These are phyloP conservation scores for Acronicta psi DNA, from an alignment of 2,888 invertebrate species.

Conservation along the genomic window DNA sequence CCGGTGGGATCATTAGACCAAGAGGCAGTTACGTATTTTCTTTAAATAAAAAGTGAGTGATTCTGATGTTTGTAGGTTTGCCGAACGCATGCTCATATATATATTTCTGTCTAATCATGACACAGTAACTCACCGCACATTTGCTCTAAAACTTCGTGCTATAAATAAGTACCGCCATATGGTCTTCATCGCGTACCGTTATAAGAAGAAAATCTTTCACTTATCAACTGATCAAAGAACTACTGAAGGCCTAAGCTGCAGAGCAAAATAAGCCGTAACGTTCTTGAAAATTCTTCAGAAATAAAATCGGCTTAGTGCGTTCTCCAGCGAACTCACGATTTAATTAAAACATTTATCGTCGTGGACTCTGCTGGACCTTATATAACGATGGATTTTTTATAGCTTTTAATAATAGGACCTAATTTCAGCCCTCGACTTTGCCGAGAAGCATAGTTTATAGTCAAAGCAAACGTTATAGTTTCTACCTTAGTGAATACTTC, in stretches of 20 bases:
- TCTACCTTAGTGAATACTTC: no score
- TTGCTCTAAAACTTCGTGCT: slow-evolving; percentile 23
- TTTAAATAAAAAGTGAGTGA: background rate
- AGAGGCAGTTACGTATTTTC: background rate
- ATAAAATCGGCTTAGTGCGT: background rate
- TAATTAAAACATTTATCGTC: background rate
- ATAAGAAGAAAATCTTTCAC: slow-evolving; percentile 14
- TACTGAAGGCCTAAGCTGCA: background rate
- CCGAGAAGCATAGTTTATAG: no score
- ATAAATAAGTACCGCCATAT: slow-evolving; percentile 31
- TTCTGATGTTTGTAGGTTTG: background rate
- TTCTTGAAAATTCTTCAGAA: slow-evolving; percentile 9
- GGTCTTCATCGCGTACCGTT: slow-evolving; percentile 10
- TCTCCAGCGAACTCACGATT: background rate
- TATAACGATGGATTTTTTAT: no score
- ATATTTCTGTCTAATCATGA: slow-evolving; percentile 2
- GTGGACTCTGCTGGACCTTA: no score
- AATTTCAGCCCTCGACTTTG: no score
- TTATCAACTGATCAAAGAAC: slow-evolving; percentile 10
- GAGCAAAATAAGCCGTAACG: background rate
- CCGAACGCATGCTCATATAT: background rate
- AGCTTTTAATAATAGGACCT: no score
- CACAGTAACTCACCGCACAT: slow-evolving; percentile 12
- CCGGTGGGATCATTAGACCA: no score
- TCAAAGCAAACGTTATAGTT: no score